Base-by-base conservation (phyloP, 37 sponge, comb jelly and placozoan genomes). In the Beroe forskalii region DNA sequence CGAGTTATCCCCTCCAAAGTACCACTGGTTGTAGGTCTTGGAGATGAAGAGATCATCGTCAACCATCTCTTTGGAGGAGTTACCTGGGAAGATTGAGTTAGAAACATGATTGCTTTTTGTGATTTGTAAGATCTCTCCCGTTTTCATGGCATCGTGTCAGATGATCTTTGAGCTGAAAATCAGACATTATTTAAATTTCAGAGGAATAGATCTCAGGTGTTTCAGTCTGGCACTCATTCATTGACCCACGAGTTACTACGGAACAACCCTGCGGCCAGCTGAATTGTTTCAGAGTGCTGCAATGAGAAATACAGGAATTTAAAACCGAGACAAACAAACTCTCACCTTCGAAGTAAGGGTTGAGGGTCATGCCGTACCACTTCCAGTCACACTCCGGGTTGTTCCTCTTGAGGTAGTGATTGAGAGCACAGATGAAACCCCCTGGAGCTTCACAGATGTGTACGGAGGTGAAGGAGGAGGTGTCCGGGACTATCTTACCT, bases 371-470 rank as follows among this genome's bases (percentile, higher is more conserved):
- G 0, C 94, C 98, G 39, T 63, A 90, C 98, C 98, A 97, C 37
- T 91, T 33, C 98, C 98, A 97, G 32, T 62, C n/a, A 40, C 91
- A 93, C 67, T 94, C 93, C 27, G 69, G 76, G 38, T 92, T 91
- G 64, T 94, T 95, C 0, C 93, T 92, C 63, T 91, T 91, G 28
- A 97, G 93, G 76, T 92, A 97, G 91, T 97, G 98, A 67, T 97
- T 97, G 67, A 97, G 91, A 62, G 94, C 92, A 25, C 94, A 90
- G 22, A 95, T 92, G 61, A 94, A 96, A 0, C 90, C 96, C 22
- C 98, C 98, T 0, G 98, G 95, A 2, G 96, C 95, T 67, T 97
- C 98, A 69, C 95, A 97, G 36, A 97, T 90, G 89, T 97, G 98
- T 8, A 97, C 83, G 0, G 97, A 97, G 62, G 91, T 92, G 43